phyloP scores from a whole-genome alignment of 1,140 invertebrate species.

The Orchesella cincta region DNA sequence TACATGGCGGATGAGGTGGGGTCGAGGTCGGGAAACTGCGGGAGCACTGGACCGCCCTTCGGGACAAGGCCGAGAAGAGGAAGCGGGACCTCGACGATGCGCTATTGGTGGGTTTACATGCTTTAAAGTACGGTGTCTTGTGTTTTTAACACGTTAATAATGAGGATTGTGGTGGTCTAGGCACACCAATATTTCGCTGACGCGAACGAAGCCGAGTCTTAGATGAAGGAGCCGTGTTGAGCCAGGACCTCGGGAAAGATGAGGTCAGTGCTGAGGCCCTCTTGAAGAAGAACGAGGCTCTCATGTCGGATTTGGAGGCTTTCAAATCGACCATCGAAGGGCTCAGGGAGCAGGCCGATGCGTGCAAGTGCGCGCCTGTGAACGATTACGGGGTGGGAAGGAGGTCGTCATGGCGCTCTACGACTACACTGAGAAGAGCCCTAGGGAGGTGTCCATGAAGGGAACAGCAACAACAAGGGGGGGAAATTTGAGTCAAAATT shows the following conservation, averaged over 20 bases:
- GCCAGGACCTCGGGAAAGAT: constrained; percentile 94
- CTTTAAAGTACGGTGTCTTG: too few species aligned
- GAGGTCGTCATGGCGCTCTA: constrained; percentile 98
- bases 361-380: constrained; percentile 94
- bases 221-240: constrained; percentile 97
- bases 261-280: constrained; percentile 98
- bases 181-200: constrained; percentile 98
- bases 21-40: constrained; percentile 74
- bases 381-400: constrained; percentile 79
- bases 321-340: constrained; percentile 91
- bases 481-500: too few species aligned
- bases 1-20: constrained; percentile 91
- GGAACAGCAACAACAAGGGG: constrained; percentile 98
- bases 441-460: constrained; percentile 98
- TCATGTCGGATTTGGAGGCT: constrained; percentile 95
- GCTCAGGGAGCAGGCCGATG: constrained; percentile 88
- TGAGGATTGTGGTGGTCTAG: constrained; percentile 7
- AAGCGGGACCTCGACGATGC: constrained; percentile 98
- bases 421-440: constrained; percentile 97
- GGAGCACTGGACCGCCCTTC: constrained; percentile 86
- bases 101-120: constrained; percentile 68
- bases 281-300: constrained; percentile 96
- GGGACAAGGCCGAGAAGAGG: constrained; percentile 84
- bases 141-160: too few species aligned
- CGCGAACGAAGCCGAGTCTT: constrained; percentile 97